phyloP scores from a whole-genome alignment of 30 jellyfish, hydroid and myxozoan genomes.

The Mastigias papua region DNA sequence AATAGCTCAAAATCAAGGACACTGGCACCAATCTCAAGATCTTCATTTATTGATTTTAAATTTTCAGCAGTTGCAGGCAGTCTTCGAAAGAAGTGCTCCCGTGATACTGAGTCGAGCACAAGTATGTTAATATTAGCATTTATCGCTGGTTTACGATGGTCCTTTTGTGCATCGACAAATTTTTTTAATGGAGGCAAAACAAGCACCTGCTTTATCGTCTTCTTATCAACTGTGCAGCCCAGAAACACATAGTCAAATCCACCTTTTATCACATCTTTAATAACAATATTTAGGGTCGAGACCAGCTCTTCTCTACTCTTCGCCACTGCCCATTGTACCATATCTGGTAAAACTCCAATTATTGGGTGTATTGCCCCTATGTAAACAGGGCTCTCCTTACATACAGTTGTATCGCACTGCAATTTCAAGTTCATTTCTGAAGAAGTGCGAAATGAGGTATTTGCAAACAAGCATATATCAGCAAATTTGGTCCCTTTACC shows the following conservation, averaged over 20 bases:
- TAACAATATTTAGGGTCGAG: conserved; percentile 22
- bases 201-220: conserved; percentile 81
- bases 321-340: conserved; percentile 82
- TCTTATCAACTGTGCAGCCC: conserved; percentile 72
- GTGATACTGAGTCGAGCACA: conserved; percentile 92
- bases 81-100: conserved; percentile 94
- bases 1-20: conserved; percentile 89
- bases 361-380: conserved; percentile 70
- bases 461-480: conserved; percentile 78
- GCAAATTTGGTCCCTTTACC: conserved; percentile 50
- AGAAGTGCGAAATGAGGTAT: conserved; percentile 64
- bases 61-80: conserved; percentile 81
- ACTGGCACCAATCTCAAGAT: conserved; percentile 6
- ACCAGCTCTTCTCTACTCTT: conserved; percentile 71
- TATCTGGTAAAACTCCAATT: conserved; percentile 73
- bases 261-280: conserved; percentile 38
- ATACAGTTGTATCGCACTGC: conserved; percentile 73
- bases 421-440: conserved; percentile 56
- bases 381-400: conserved; percentile 70
- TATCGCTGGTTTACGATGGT: conserved; percentile 11
- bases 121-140: conserved; percentile 77
- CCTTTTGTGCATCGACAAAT: conserved; percentile 15
- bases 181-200: conserved; percentile 85
- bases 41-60: conserved; percentile 47
- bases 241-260: conserved; percentile 82